Base-by-base conservation (phyloP, 1,140 invertebrate genomes). In the Drosophila arawakana region DNA sequence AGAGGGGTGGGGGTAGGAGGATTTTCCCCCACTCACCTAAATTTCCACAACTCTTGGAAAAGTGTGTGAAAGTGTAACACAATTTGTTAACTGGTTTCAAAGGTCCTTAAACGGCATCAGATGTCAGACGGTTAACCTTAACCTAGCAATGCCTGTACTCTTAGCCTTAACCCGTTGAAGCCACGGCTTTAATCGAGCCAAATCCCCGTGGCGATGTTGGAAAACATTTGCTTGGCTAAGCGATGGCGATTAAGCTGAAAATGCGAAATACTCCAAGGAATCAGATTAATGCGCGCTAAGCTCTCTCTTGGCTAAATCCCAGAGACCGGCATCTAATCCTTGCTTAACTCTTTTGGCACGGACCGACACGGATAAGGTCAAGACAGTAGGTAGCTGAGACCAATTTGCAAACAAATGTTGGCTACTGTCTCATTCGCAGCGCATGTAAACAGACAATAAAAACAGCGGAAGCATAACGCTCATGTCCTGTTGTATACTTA, bases 151-250 rank as follows among this genome's bases (percentile, higher is more conserved):
- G 66, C 41, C 37, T 75, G 69, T 58, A 68, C 68, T 15, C 43
- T 15, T n/a, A 43, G 34, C 54, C 30, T 75, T 80, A 88, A 54
- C 61, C 47, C 69, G 0, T 58, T 44, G 11, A 66, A 55, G 25
- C 25, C 55, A 49, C 68, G 68, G 49, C 67, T 72, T 83, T 89
- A 80, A 89, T 83, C 84, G 39, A 80, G 76, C 43, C 65, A 80
- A 84, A 73, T 80, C 76, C 81, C 30, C 44, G 35, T 39, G 47
- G 35, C 47, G 52, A 76, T 78, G 73, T 66, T 78, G 59, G 75
- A 89, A 89, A 84, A 84, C 78, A 89, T 89, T 89, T 89, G 75
- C 80, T 68, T 84, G 84, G 77, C 73, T 88, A 88, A 88, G 84
- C 80, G 84, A 81, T 57, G 70, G 73, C 80, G 83, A 89, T 89